A percentile compares a stretch with the other conserved stretches of the same genome.
phyloP scores from a whole-genome alignment of 2,888 invertebrate species.

The Gymnosoma rotundatum region DNA sequence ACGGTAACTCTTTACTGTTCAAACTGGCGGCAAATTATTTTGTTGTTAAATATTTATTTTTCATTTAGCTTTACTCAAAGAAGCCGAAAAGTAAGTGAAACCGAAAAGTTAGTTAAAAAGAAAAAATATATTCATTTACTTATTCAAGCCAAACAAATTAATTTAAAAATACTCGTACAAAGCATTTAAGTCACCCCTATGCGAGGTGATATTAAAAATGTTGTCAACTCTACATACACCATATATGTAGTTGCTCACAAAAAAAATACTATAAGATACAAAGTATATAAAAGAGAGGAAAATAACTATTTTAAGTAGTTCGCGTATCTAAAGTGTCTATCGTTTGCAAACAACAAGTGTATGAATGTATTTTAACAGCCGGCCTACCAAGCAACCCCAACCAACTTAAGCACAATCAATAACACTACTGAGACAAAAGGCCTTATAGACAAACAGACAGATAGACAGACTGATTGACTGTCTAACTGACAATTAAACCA shows the following conservation, averaged over 20 bases:
- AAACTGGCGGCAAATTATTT: no score
- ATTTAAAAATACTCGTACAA: background rate
- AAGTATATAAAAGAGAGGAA: background rate
- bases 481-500: background rate
- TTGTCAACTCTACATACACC: conserved; percentile 11
- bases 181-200: conserved; percentile 36
- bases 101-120: background rate
- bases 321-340: conserved; percentile 8
- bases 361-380: conserved; percentile 5
- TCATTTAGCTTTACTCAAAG: no score
- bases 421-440: background rate
- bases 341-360: conserved; percentile 7
- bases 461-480: background rate
- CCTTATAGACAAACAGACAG: background rate
- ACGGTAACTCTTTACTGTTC: no score
- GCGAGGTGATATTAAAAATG: conserved; percentile 21
- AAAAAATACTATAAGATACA: background rate
- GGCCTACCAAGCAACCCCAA: conserved; percentile 41
- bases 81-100: background rate
- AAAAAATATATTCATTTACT: conserved; percentile 24
- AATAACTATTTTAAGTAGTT: conserved; percentile 15
- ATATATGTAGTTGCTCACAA: background rate
- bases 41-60: no score
- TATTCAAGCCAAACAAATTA: conserved; percentile 27
- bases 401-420: conserved; percentile 20